Conservation (phyloP, 1,140 invertebrate species). For the Arion vulgaris region DNA sequence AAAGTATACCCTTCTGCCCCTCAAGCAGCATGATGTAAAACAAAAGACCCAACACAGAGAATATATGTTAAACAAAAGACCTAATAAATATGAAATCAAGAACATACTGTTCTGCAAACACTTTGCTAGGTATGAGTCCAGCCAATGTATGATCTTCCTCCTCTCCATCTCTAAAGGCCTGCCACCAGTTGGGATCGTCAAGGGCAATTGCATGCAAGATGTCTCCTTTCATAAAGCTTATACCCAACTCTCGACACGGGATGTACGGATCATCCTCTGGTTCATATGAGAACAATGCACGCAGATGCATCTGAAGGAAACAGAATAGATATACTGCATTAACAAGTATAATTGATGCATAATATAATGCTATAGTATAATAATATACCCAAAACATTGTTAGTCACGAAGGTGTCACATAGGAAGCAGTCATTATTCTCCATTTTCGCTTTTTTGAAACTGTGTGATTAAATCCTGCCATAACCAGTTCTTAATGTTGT, state of each 20-base stretch:
- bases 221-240: conserved; percentile 93
- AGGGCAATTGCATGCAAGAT: conserved; percentile 96
- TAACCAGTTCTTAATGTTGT: too few species aligned
- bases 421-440: too few species aligned
- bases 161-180: conserved; percentile 82
- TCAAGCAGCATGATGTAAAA: too few species aligned
- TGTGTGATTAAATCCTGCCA: too few species aligned
- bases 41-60: too few species aligned
- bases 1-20: too few species aligned
- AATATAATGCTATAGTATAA: too few species aligned
- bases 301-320: conserved; percentile 80
- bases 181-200: conserved; percentile 77
- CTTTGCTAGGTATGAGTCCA: conserved; percentile 94
- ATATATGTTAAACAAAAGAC: too few species aligned
- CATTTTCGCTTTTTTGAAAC: too few species aligned
- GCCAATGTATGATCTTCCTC: conserved; percentile 91
- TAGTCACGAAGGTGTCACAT: too few species aligned
- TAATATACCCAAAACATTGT: too few species aligned
- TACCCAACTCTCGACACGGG: conserved; percentile 95
- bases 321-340: background rate
- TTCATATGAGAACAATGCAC: conserved; percentile 98
- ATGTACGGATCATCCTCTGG: conserved; percentile 98
- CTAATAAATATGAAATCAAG: background rate
- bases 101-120: conserved; percentile 94
- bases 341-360: too few species aligned